phyloP scores from a whole-genome alignment of 1,140 invertebrate genomes.

The Condylostylus longicornis region DNA sequence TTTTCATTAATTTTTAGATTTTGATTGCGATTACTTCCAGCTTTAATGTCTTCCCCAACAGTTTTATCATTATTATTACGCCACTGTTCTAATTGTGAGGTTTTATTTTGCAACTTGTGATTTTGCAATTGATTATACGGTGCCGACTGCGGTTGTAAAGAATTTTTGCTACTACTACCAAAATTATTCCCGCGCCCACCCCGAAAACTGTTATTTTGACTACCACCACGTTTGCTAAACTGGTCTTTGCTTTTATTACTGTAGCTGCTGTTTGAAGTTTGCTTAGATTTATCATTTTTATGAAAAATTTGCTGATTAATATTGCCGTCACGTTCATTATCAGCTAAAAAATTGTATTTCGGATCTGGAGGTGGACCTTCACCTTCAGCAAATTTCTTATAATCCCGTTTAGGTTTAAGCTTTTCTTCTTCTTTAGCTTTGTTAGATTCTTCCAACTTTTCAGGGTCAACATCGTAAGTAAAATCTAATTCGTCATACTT shows the following conservation, averaged over 20 bases:
- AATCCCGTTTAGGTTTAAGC: not conserved
- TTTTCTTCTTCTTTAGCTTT: slow-evolving; percentile 3
- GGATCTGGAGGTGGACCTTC: slow-evolving; percentile 37
- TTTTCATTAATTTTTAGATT: slow-evolving; percentile 35
- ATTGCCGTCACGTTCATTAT: slow-evolving; percentile 24
- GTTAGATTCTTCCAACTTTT: slow-evolving; percentile 1
- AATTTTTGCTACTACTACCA: no score
- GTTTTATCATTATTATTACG: slow-evolving; percentile 34
- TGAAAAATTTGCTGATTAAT: slow-evolving; percentile 12
- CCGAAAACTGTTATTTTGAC: slow-evolving; percentile 15
- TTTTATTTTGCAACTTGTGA: slow-evolving; percentile 19
- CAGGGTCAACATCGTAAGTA: slow-evolving; percentile 4
- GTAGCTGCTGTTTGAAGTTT: slow-evolving; percentile 19
- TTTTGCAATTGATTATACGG: no score
- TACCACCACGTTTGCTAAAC: slow-evolving; percentile 11
- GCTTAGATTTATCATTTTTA: slow-evolving; percentile 12
- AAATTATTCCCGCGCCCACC: slow-evolving; percentile 14
- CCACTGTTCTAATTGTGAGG: slow-evolving; percentile 32
- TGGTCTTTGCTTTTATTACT: slow-evolving; percentile 22
- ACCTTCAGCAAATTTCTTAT: slow-evolving; percentile 17
- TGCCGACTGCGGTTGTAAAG: no score
- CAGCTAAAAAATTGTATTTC: slow-evolving; percentile 35
- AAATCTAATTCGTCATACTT: slow-evolving; percentile 18
- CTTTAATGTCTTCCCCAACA: no score
- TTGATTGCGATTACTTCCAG: slow-evolving; percentile 34